Conservation (phyloP, 2,797 vertebrate species). For the Melanotaenia boesemani region DNA sequence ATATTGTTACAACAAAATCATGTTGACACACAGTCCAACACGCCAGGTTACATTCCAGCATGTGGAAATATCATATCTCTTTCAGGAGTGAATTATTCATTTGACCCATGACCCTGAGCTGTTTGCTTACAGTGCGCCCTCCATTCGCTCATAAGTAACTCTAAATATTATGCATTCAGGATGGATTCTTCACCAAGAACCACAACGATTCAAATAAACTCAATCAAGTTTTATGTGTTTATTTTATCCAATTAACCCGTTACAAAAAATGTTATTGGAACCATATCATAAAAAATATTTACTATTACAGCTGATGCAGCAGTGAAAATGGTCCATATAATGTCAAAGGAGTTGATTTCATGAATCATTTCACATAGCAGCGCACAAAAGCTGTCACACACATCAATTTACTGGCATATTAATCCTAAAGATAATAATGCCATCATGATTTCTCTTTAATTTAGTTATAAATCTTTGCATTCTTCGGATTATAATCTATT, state of each 20-base stretch:
- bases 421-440: slow-evolving; percentile 23
- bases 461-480: slow-evolving; percentile 13
- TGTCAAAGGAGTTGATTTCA: slow-evolving; percentile 9
- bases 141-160: not conserved
- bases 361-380: slow-evolving; percentile 9
- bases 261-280: not conserved
- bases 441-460: slow-evolving; percentile 1
- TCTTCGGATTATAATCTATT: slow-evolving; percentile 20
- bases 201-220: too few relatives aligned
- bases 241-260: not conserved
- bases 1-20: slow-evolving; percentile 5
- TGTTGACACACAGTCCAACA: slow-evolving; percentile 28
- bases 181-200: not conserved
- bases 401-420: slow-evolving; percentile 12
- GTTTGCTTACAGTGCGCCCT: slow-evolving; percentile 17
- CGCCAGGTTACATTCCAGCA: slow-evolving; percentile 31
- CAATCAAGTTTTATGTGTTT: not conserved
- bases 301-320: not conserved
- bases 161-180: not conserved
- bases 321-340: not conserved
- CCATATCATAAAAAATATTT: not conserved
- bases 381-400: slow-evolving; percentile 11
- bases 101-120: slow-evolving; percentile 7
- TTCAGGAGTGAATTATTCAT: slow-evolving; percentile 50
- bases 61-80: slow-evolving; percentile 51